Evolutionary conservation across 2,888 invertebrate genomes (phyloP), one percentile per base, ranked within the genome.

Genomic region (Acrocera orbiculus): DNA sequence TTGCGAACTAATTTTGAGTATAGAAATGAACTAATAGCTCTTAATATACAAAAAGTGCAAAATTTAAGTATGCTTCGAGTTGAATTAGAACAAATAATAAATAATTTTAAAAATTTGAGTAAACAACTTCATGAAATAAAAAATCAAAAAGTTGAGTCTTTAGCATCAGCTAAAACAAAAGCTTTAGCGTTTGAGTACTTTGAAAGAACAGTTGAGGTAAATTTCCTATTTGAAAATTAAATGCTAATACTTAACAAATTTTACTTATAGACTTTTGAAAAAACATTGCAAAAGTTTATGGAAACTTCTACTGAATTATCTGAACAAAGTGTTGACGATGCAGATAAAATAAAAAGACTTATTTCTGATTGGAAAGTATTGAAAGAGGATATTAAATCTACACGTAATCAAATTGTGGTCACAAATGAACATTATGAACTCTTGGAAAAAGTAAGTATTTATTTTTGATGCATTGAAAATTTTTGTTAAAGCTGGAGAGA

Each of bases 181-280:
- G 73, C 76, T 5, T 60, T 70, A 43, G 73, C 77, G 20, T 83
- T 81, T 52, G 66, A 67, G 40, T 73, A 76, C 47, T 80, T 83
- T 53, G 79, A 83, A 59, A 73, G 73, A 54, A 79, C 78, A 33
- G 71, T 82, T 43, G 69, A 76, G 65, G 80, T 82, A 60, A 61
- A 60, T 56, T 42, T n/a, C n/a, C n/a, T n/a, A n/a, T n/a, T n/a
- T n/a, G n/a, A n/a, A n/a, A n/a, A n/a, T n/a, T n/a, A n/a, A n/a
- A n/a, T n/a, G n/a, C n/a, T n/a, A n/a, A n/a, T n/a, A n/a, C n/a
- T n/a, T n/a, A n/a, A n/a, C n/a, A n/a, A n/a, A n/a, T n/a, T n/a
- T n/a, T n/a, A n/a, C n/a, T n/a, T n/a, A n/a, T n/a, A n/a, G n/a
- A n/a, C n/a, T n/a, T n/a, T n/a, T n/a, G n/a, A n/a, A n/a, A n/a